Conservation (phyloP, 2,113 vertebrate species). For the Gavia stellata region DNA sequence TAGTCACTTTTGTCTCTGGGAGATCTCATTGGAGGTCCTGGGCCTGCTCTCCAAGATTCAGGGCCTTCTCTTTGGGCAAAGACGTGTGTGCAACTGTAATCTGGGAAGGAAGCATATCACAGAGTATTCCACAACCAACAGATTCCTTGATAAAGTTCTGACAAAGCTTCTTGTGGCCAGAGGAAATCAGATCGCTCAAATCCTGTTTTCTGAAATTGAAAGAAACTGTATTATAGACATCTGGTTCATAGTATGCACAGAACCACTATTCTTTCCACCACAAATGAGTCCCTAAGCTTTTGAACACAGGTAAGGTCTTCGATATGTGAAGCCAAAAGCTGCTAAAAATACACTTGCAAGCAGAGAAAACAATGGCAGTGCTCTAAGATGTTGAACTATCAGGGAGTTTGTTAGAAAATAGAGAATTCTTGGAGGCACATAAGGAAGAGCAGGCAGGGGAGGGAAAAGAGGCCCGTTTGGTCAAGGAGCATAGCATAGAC, state of each 20-base stretch:
- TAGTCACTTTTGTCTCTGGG: not conserved
- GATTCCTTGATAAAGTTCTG: not conserved
- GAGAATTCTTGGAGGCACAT: not conserved
- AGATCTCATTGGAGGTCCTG: not conserved
- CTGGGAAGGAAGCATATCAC: not conserved
- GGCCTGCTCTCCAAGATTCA: not conserved
- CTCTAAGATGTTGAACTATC: not conserved
- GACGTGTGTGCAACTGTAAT: fast-evolving
- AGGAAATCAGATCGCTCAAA: not conserved
- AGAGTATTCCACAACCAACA: not conserved
- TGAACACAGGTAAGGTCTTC: not conserved
- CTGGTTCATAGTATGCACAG: not conserved
- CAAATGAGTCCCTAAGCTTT: not conserved
- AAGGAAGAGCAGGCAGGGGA: not conserved
- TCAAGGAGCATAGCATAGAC: not conserved
- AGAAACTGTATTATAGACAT: not conserved
- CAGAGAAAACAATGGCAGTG: not conserved
- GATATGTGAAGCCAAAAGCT: not conserved
- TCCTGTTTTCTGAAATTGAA: not conserved
- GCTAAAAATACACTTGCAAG: not conserved
- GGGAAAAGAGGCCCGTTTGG: not conserved
- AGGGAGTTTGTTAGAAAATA: not conserved
- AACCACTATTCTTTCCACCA: not conserved
- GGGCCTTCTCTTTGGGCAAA: not conserved
- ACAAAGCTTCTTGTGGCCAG: not conserved